Evolutionary conservation across 2,888 invertebrate species (phyloP).

Genomic region (Cryptus armator): DNA sequence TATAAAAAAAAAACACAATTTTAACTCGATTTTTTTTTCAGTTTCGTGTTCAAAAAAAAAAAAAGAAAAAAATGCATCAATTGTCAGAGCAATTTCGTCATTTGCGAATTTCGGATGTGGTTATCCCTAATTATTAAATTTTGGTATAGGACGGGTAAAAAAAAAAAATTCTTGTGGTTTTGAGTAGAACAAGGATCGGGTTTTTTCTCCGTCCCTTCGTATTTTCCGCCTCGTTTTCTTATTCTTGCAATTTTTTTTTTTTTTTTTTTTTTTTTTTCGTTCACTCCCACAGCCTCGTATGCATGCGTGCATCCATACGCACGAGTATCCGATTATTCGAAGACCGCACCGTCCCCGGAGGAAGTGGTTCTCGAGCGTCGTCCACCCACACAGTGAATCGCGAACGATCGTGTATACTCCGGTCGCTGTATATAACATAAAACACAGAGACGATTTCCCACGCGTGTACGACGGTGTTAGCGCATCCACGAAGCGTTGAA

Average conservation of each 20-base stretch:
- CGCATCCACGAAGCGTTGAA: constrained; percentile 20
- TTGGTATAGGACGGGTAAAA: not conserved
- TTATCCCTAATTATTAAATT: constrained; percentile 20
- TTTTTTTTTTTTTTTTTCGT: constrained; percentile 2
- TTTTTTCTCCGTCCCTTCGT: not conserved
- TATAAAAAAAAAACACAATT: not conserved
- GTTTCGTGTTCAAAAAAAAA: not conserved
- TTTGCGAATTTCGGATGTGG: constrained; percentile 31
- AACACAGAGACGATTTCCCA: constrained; percentile 58
- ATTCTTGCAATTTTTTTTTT: constrained; percentile 2
- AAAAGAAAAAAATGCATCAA: not conserved
- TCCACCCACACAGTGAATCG: constrained; percentile 70
- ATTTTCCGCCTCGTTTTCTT: constrained; percentile 38
- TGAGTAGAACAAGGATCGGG: not conserved
- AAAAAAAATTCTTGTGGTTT: constrained; percentile 15
- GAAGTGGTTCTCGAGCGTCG: constrained; percentile 78
- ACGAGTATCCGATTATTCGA: constrained; percentile 82
- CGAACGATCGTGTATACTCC: constrained; percentile 5
- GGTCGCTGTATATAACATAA: not conserved
- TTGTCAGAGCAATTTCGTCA: not conserved
- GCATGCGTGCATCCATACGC: constrained; percentile 65
- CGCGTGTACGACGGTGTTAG: constrained; percentile 41
- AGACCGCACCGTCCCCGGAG: constrained; percentile 80
- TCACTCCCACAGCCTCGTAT: constrained; percentile 42
- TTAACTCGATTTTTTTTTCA: too few relatives aligned